A percentile compares a stretch with the other conserved stretches of the same genome.
These are phyloP conservation scores for Campoplex capitator DNA, from an alignment of 2,888 invertebrate genomes.

Conservation along the genomic window DNA sequence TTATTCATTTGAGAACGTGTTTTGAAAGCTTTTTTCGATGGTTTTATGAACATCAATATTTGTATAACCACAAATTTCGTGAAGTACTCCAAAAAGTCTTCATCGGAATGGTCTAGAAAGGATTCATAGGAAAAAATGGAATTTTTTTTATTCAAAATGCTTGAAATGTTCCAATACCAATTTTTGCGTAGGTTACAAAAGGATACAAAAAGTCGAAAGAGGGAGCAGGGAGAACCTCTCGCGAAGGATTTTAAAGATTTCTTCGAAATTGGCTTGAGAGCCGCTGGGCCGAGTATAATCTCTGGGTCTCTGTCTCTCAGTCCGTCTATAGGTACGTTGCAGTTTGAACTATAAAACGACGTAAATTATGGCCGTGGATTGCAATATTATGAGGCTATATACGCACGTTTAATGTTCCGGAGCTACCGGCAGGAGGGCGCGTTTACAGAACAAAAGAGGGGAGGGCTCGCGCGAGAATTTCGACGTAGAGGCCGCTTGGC, in stretches of 20 bases:
- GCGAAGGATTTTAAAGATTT: constrained; percentile 74
- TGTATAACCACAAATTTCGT: background rate
- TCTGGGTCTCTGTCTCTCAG: constrained; percentile 25
- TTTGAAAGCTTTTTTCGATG: background rate
- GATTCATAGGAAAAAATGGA: no score
- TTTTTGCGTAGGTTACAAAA: background rate
- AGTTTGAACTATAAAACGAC: constrained; percentile 85
- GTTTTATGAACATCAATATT: background rate
- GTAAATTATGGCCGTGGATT: constrained; percentile 85
- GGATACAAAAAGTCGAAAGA: constrained; percentile 25
- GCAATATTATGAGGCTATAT: constrained; percentile 85
- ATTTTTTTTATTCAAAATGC: background rate
- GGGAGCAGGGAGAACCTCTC: constrained; percentile 70
- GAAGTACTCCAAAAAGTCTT: background rate
- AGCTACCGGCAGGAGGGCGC: constrained; percentile 79
- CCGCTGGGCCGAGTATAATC: constrained; percentile 57
- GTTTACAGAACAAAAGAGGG: constrained; percentile 49
- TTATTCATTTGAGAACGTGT: background rate
- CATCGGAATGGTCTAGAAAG: background rate
- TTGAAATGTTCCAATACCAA: background rate
- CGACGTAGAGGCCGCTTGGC: constrained; percentile 70
- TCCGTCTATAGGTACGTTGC: constrained; percentile 80
- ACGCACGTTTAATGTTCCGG: constrained; percentile 85
- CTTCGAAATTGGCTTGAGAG: constrained; percentile 80
- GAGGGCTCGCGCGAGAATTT: constrained; percentile 46